Conservation (phyloP, 2,797 vertebrate genomes). For the Protosalanx chinensis region DNA sequence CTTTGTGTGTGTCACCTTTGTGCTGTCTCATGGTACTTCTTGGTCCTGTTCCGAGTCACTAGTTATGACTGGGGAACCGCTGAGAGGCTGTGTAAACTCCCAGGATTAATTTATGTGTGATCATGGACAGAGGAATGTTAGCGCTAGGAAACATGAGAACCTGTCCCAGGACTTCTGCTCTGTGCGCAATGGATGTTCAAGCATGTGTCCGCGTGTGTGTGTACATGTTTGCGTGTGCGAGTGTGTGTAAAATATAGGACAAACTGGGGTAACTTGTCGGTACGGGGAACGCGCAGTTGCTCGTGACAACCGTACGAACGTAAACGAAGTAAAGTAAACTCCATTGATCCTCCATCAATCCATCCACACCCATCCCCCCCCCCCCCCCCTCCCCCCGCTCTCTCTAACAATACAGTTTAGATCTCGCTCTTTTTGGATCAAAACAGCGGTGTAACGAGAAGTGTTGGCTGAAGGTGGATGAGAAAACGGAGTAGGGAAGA, state of each 20-base stretch:
- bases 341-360: not conserved
- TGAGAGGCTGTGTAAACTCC: constrained; percentile 59
- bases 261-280: constrained; percentile 29
- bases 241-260: constrained; percentile 4
- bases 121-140: constrained; percentile 65
- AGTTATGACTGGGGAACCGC: constrained; percentile 48
- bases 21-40: not conserved
- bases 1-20: constrained; percentile 18
- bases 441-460: no score
- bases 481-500: no score
- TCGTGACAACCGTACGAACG: constrained; percentile 34
- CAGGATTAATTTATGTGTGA: constrained; percentile 50
- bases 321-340: constrained; percentile 25
- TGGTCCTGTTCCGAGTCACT: constrained; percentile 32
- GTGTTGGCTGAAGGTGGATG: no score
- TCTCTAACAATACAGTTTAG: not conserved
- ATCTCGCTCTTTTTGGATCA: no score
- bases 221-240: constrained; percentile 13
- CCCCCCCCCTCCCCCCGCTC: not conserved
- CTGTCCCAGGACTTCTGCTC: constrained; percentile 52
- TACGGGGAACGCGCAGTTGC: constrained; percentile 36
- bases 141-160: constrained; percentile 71
- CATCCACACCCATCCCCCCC: not conserved
- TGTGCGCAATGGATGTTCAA: constrained; percentile 25
- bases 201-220: constrained; percentile 5